Base-by-base conservation (phyloP, 2,888 invertebrate species). In the Coleophora deauratella region DNA sequence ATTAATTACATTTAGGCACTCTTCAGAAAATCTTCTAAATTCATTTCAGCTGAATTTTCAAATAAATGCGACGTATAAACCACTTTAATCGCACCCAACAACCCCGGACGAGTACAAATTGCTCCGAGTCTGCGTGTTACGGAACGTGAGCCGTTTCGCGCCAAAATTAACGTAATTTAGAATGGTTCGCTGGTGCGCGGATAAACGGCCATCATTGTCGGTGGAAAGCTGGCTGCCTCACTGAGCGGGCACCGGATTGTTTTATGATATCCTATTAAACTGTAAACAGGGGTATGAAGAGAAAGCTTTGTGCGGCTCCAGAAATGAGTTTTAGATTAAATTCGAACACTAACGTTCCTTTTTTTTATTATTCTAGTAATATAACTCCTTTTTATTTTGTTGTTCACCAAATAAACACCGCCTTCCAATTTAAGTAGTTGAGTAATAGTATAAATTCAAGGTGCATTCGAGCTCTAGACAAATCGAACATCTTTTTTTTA, bases 191-290 rank as follows among this genome's bases (percentile, higher is more conserved):
- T 38, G 42, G 47, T 57, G 54, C 59, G 54, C 60, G 73, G 66
- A 79, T 81, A 76, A 80, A 75, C 74, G 66, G 74, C 74, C 60
- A 72, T 74, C 66, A 74, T 74, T 66, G 72, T 61, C 54, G 56
- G 58, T 59, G 55, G 57, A 40, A 40, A 31, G 21, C 21, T 21
- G 21, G 21, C 21, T 39, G 14, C 39, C 31, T 33, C 27, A 10
- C 47, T 35, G 42, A 45, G 40, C 59, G 57, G 54, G 53, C 56
- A 52, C 54, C 30, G 46, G 55, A 60, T 66, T 71, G 70, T 70
- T 79, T 76, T 77, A 77, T 70, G 66, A 68, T 63, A 62, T 57
- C 59, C 61, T 59, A 62, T 68, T 67, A 73, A 69, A 72, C 51
- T 60, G 64, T 66, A 57, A 65, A 60, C 60, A 54, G 61, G 43